Base-by-base conservation (phyloP, 2,888 invertebrate genomes). In the Polydrusus cervinus region DNA sequence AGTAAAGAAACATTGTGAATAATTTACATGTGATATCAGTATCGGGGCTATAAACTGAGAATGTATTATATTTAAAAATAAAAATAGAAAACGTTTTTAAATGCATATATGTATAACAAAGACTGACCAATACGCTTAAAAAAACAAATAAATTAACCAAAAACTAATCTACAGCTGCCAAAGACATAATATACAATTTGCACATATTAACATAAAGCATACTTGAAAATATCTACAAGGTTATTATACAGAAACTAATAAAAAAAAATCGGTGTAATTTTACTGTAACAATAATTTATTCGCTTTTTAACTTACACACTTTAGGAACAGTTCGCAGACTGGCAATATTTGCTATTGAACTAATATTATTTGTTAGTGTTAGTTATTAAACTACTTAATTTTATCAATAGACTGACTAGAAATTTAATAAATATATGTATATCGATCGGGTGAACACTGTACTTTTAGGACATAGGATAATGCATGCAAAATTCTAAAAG, bases 311-410 rank as follows among this genome's bases (percentile, higher is more conserved):
- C 11, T 60, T 38, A 43, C 14, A 60, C 1, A 16, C 18, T 60
- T 38, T 43, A 60, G 60, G 38, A 60, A 60, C 60, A 38, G 38
- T 40, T 38, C 13, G 14, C 20, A 60, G 25, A 60, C 60, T 60
- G 60, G 60, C 60, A 60, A 60, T 60, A 40, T 60, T 60, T 60
- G 38, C 16, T 60, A 60, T 43, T 16, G 40, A n/a, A 38, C n/a
- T 60, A 60, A 34, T 7, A 34, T 7, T 34, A 34, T 34, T 3
- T 34, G 34, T 34, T 34, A 34, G 10, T 34, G 34, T 40, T 60
- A 60, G 43, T 16, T 11, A 55, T 8, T 38, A 38, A 40, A n/a
- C 16, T 38, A 60, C 40, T 40, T 16, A 16, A 60, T 20, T 25
- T 25, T 18, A 57, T 11, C 34, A 57, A 34, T 30, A 57, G 1